Percentiles rank a stretch among this genome's conserved stretches.
Conservation (phyloP, 2,113 vertebrate genomes). For the Saguinus midas region DNA sequence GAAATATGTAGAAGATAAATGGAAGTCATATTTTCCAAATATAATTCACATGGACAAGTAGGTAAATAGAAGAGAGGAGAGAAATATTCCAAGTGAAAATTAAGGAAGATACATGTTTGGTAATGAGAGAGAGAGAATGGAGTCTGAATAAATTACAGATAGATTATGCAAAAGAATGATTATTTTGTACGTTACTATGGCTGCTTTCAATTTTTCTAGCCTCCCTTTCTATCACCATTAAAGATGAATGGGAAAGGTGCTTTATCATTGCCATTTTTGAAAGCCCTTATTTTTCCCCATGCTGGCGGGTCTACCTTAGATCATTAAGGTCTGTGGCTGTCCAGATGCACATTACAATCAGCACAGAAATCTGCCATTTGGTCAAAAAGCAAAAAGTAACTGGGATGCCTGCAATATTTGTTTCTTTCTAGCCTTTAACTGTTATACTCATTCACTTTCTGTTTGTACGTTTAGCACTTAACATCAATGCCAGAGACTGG, state of each 20-base stretch:
- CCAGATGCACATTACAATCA: neutral
- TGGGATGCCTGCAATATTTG: neutral
- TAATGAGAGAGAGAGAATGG: neutral
- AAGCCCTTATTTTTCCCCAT: constrained; percentile 1
- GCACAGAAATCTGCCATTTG: neutral
- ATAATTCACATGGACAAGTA: neutral
- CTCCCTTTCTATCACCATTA: neutral
- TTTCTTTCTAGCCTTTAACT: neutral
- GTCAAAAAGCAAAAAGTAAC: constrained; percentile 17
- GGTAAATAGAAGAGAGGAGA: neutral
- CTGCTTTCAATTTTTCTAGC: neutral
- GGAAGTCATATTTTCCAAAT: neutral
- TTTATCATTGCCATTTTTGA: constrained; percentile 21
- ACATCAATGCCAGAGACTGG: neutral
- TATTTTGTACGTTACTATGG: neutral
- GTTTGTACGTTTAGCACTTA: constrained; percentile 3
- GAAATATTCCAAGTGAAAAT: neutral
- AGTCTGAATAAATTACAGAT: neutral
- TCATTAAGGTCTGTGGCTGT: neutral
- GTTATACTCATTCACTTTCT: constrained; percentile 5
- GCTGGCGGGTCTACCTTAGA: neutral
- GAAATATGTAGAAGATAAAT: neutral
- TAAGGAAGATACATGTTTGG: neutral
- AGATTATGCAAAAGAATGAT: neutral
- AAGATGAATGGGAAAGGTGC: neutral